Evolutionary conservation across 2,797 vertebrate genomes (phyloP).

Genomic region (Semaprochilodus insignis): DNA sequence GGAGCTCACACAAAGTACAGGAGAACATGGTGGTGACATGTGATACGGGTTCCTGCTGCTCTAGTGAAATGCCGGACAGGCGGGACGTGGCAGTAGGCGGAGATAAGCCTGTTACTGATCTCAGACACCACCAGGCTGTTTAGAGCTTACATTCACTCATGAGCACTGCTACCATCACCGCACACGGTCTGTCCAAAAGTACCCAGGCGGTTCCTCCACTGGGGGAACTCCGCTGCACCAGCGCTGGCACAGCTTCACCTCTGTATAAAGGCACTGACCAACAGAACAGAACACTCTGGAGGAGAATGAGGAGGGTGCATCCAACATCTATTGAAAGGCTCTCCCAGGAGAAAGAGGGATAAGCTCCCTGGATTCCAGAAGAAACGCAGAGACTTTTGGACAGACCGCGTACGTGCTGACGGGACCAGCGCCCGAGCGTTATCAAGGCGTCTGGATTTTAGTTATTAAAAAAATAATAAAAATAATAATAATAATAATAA

Average conservation of each 20-base stretch:
- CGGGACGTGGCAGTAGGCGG: not conserved
- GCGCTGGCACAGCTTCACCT: not conserved
- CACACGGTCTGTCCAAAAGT: not conserved
- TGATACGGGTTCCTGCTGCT: not conserved
- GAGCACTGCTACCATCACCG: not conserved
- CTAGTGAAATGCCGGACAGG: not conserved
- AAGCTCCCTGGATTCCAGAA: no score
- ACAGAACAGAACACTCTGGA: not conserved
- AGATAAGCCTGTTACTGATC: no score
- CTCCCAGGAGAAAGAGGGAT: no score
- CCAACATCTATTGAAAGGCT: no score
- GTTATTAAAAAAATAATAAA: not conserved
- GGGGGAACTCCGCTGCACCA: no score
- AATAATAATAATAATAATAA: not conserved
- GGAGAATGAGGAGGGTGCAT: no score
- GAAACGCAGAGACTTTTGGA: not conserved
- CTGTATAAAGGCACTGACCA: not conserved
- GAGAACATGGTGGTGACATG: no score
- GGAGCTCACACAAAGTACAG: no score
- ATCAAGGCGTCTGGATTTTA: not conserved
- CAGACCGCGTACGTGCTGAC: not conserved
- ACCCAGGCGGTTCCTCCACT: not conserved
- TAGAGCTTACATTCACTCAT: not conserved
- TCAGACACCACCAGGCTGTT: not conserved
- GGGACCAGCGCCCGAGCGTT: not conserved